A percentile compares a stretch with the other conserved stretches of the same genome.
phyloP scores from a whole-genome alignment of 2,888 invertebrate genomes.

The Tenthredo notha region DNA sequence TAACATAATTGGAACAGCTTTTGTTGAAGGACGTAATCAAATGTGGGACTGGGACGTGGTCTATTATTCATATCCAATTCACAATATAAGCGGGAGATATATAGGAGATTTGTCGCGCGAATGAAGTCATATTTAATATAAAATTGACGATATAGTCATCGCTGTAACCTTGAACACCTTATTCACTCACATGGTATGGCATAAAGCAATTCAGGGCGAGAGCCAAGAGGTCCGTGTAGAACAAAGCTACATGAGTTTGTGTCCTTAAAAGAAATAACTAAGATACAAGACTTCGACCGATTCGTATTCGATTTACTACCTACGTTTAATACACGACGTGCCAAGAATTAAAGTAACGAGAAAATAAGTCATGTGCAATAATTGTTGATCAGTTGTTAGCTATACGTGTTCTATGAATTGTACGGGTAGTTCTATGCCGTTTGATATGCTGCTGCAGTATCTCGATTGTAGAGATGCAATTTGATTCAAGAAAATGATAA shows the following conservation, averaged over 20 bases:
- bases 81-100: neutral
- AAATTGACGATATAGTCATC: slow-evolving; percentile 41
- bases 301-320: slow-evolving; percentile 31
- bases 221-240: slow-evolving; percentile 20
- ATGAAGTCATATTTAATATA: slow-evolving; percentile 47
- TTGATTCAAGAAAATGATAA: slow-evolving; percentile 29
- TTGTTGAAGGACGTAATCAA: slow-evolving; percentile 12
- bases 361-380: slow-evolving; percentile 6
- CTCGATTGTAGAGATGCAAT: slow-evolving; percentile 1
- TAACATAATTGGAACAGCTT: neutral
- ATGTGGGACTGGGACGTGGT: neutral
- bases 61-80: slow-evolving; percentile 32
- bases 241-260: slow-evolving; percentile 32
- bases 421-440: neutral
- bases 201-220: slow-evolving; percentile 44
- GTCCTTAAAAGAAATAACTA: slow-evolving; percentile 29
- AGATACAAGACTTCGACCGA: slow-evolving; percentile 11
- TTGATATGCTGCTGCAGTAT: slow-evolving; percentile 1
- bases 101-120: slow-evolving; percentile 25
- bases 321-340: slow-evolving; percentile 11
- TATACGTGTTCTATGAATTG: neutral
- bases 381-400: slow-evolving; percentile 24
- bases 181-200: neutral
- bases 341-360: neutral
- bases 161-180: slow-evolving; percentile 42